Conservation (phyloP, 1,140 invertebrate genomes). For the Drosophila sp. region DNA sequence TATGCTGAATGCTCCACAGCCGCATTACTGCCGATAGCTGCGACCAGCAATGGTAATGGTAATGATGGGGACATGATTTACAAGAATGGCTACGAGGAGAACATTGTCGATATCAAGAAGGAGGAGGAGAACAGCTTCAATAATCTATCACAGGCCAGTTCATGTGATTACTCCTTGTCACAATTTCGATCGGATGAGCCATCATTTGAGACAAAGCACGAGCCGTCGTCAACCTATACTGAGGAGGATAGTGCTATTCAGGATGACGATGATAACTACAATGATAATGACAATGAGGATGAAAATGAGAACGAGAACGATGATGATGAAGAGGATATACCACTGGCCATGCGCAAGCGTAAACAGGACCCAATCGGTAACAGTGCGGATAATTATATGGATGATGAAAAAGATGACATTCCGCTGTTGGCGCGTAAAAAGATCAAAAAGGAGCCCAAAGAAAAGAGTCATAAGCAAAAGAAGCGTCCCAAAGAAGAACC, state of each 20-base stretch:
- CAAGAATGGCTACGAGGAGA: constrained; percentile 75
- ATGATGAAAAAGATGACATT: constrained; percentile 86
- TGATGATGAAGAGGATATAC: constrained; percentile 89
- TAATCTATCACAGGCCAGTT: constrained; percentile 85
- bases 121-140: constrained; percentile 75
- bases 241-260: constrained; percentile 66
- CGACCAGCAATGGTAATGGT: constrained; percentile 36
- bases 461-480: constrained; percentile 85
- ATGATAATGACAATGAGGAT: constrained; percentile 84
- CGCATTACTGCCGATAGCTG: constrained; percentile 4
- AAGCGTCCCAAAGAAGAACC: constrained; percentile 86
- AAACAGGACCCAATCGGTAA: constrained; percentile 50
- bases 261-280: constrained; percentile 86
- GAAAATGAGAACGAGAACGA: constrained; percentile 88
- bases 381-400: constrained; percentile 29
- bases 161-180: constrained; percentile 87
- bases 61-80: constrained; percentile 69
- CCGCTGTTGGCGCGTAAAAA: constrained; percentile 86
- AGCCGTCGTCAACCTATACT: constrained; percentile 45
- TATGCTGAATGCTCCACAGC: constrained; percentile 4
- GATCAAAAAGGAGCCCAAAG: constrained; percentile 86
- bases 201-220: constrained; percentile 70
- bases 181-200: constrained; percentile 85
- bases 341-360: constrained; percentile 86
- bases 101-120: constrained; percentile 62